Percentiles rank a stretch among this genome's conserved stretches.
These are phyloP conservation scores for Amphipyra berbera DNA, from an alignment of 2,888 invertebrate species.

Conservation along the genomic window DNA sequence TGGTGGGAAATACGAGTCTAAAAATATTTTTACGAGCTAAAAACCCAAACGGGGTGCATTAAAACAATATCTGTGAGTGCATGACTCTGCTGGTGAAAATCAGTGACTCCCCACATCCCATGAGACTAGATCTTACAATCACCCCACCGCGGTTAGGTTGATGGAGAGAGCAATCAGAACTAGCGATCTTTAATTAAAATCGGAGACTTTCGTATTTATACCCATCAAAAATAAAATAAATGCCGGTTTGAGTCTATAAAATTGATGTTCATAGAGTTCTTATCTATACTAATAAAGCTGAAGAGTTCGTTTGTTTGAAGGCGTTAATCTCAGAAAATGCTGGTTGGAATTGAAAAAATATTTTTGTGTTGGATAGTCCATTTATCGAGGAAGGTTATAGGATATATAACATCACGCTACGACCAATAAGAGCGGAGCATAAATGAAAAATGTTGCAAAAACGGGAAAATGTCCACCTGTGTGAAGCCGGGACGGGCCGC, in stretches of 20 bases:
- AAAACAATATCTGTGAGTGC: slow-evolving; percentile 51
- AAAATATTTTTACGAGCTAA: slow-evolving; percentile 4
- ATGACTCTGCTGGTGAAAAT: slow-evolving; percentile 60
- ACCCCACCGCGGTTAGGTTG: slow-evolving; percentile 55
- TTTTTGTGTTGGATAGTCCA: too few species aligned
- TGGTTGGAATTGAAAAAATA: too few species aligned
- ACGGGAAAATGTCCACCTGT: too few species aligned
- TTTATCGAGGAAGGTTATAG: too few species aligned
- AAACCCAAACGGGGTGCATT: slow-evolving; percentile 8
- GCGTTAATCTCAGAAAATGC: too few species aligned
- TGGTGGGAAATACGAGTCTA: not conserved
- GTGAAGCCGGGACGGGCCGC: too few species aligned
- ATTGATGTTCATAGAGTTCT: not conserved
- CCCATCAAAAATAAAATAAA: slow-evolving; percentile 25
- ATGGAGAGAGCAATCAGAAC: slow-evolving; percentile 51
- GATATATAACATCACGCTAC: too few species aligned
- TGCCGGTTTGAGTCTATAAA: not conserved
- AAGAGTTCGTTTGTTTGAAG: too few species aligned
- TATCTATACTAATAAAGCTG: not conserved
- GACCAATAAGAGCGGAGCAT: too few species aligned
- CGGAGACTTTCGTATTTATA: slow-evolving; percentile 14
- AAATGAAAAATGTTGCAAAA: too few species aligned
- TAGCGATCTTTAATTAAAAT: slow-evolving; percentile 69
- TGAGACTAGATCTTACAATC: slow-evolving; percentile 53
- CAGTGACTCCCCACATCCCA: slow-evolving; percentile 61